These are phyloP conservation scores for Acridotheres tristis DNA, from an alignment of 2,797 vertebrate genomes.

Conservation along the genomic window DNA sequence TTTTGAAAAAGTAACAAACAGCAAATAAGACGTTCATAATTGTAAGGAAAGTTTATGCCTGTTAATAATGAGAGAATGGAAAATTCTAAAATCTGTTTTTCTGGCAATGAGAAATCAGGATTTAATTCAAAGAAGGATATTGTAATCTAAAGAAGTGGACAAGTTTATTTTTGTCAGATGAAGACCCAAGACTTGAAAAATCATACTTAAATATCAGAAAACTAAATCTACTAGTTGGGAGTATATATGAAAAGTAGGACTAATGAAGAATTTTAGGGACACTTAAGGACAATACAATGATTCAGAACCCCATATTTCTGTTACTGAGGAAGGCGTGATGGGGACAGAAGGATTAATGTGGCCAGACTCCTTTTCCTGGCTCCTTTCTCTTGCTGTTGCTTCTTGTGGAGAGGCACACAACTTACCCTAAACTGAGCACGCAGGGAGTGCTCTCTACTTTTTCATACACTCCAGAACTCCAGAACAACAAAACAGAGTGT, in stretches of 20 bases:
- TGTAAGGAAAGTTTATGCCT: neutral
- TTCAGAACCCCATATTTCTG: neutral
- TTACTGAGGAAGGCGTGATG: neutral
- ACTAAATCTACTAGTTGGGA: neutral
- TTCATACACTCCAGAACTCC: neutral
- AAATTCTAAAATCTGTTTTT: neutral
- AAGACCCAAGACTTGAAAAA: neutral
- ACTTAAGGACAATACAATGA: neutral
- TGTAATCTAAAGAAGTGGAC: neutral
- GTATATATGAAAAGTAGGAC: neutral
- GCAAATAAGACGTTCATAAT: neutral
- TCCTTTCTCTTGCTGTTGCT: neutral
- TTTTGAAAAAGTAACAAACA: neutral
- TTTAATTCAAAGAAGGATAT: neutral
- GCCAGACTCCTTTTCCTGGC: neutral
- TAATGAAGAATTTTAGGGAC: neutral
- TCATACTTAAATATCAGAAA: neutral
- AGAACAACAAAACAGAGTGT: no score
- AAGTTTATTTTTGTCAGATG: neutral
- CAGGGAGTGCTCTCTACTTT: neutral
- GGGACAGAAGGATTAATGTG: neutral
- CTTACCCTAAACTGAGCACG: neutral
- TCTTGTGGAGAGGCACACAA: neutral
- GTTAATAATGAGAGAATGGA: neutral
- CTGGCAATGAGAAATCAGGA: neutral